Percentiles rank a stretch among this genome's conserved stretches.
phyloP scores from a whole-genome alignment of 2,888 invertebrate genomes.

The Eilema sororculum region DNA sequence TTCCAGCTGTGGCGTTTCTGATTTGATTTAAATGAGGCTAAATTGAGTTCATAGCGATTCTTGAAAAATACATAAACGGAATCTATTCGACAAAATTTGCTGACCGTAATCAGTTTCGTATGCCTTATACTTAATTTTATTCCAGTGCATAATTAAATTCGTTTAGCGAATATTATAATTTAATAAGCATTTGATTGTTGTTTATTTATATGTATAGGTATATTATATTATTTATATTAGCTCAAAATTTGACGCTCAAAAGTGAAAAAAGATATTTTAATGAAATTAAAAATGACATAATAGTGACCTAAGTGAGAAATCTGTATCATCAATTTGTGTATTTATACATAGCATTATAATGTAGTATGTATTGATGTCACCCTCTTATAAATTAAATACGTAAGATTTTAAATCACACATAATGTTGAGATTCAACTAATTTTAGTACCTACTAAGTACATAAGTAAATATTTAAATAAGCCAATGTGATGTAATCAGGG shows the following conservation, averaged over 20 bases:
- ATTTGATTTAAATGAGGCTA: constrained; percentile 6
- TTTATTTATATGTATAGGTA: constrained; percentile 5
- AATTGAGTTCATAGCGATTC: not conserved
- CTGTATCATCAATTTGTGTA: not conserved
- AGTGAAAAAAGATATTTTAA: constrained; percentile 9
- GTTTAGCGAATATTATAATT: constrained; percentile 27
- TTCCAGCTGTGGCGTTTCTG: constrained; percentile 1
- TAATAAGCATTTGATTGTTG: constrained; percentile 23
- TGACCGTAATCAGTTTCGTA: constrained; percentile 11
- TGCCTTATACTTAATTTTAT: constrained; percentile 18
- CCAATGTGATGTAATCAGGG: not conserved
- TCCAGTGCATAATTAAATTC: constrained; percentile 24
- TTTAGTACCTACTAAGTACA: constrained; percentile 2
- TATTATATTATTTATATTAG: constrained; percentile 29
- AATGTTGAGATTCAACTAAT: not conserved
- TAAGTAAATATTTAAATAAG: not conserved
- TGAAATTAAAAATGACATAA: not conserved
- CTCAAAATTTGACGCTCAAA: constrained; percentile 50
- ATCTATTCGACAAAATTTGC: constrained; percentile 5
- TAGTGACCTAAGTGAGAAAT: not conserved
- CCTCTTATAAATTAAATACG: not conserved
- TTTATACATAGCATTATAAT: not conserved
- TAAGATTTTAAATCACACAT: not conserved
- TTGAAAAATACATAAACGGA: not conserved
- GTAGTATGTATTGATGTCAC: not conserved